phyloP scores from a whole-genome alignment of 2,888 invertebrate species.

The Cantharis rufa region DNA sequence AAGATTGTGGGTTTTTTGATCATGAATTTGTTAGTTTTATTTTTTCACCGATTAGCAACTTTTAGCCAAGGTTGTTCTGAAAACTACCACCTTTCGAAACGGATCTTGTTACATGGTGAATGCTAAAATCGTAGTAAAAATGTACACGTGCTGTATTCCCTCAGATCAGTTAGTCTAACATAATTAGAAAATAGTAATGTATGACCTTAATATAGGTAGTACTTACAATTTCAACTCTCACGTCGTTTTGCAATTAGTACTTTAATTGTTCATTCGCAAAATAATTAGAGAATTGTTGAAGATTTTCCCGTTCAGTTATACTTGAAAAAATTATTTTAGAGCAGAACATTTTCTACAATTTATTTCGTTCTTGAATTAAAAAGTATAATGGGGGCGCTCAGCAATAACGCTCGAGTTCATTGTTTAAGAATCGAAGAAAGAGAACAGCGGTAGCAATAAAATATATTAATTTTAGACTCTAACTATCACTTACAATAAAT shows the following conservation, averaged over 20 bases:
- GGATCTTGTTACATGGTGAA: neutral
- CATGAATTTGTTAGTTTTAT: neutral
- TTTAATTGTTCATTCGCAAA: neutral
- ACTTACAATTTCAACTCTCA: neutral
- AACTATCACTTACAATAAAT: neutral
- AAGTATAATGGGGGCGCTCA: neutral
- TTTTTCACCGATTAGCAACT: neutral
- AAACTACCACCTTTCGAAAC: slow-evolving; percentile 1
- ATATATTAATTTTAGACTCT: neutral
- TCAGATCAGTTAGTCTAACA: neutral
- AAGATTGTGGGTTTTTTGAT: neutral
- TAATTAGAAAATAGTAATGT: neutral
- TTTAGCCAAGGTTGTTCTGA: neutral
- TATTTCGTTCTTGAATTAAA: neutral
- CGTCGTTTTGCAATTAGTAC: neutral
- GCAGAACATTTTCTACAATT: neutral
- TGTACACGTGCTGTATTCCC: neutral
- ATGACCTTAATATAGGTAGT: neutral
- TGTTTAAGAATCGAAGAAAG: neutral
- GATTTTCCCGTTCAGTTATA: neutral
- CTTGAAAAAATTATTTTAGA: neutral
- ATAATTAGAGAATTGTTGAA: neutral
- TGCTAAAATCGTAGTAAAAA: neutral
- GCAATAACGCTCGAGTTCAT: neutral
- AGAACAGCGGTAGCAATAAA: neutral